Evolutionary conservation across 2,888 invertebrate species (phyloP), one percentile per base, ranked within the genome.

Genomic region (Cylloceria caligata): DNA sequence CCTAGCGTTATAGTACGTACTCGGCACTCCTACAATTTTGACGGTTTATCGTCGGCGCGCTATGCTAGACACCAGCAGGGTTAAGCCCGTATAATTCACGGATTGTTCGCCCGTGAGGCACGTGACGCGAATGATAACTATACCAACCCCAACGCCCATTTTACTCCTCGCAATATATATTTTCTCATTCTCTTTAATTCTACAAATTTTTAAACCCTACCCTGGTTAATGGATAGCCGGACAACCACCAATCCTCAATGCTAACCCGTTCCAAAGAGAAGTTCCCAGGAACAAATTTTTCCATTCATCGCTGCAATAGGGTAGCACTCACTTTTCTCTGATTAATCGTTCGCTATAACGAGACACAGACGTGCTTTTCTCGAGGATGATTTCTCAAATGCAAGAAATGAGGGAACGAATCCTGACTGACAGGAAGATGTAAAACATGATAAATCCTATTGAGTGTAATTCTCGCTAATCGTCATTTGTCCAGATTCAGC

Each of bases 21-120:
- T 79, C 65, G 65, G 57, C 64, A 27, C 60, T 74, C 74, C 57
- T 39, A 74, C 52, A 82, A 82, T 78, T 82, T 78, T 71, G 69
- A 75, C 39, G 78, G 74, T 82, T 82, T 82, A 78, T 78, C 78
- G 71, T 75, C 55, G 57, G 60, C 57, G 71, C 57, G 55, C 57
- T 71, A 27, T 27, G 73, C 45, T 34, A 72, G 42, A 42, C 65
- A 24, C 71, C 55, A 68, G 73, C 55, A 39, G 49, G 71, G 68
- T 13, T 75, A 82, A 82, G 64, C 49, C 19, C 57, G 65, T 78
- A 82, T 82, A 82, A 82, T 82, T 78, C 79, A 75, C 47, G 45
- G 74, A 78, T 74, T 82, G 74, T 78, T 82, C 81, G 67, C 52
- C 68, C 64, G 60, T 36, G 77, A 42, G 55, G 60, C 49, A 42